Conservation (phyloP, 2,797 vertebrate genomes). For the Oceanodroma leucorhoa region DNA sequence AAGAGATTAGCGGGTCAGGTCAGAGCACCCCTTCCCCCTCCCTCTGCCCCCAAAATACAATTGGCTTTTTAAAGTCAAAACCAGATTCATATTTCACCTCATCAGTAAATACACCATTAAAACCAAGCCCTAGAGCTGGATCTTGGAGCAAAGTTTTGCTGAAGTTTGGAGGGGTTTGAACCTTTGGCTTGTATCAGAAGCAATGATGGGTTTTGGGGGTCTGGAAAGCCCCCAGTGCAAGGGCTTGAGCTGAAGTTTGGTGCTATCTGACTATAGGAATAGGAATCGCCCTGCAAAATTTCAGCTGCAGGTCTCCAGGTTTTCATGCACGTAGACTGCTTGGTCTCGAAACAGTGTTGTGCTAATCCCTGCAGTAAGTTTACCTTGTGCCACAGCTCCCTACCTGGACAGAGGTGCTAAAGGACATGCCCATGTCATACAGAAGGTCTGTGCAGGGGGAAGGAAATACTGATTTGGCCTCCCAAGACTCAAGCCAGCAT, state of each 20-base stretch:
- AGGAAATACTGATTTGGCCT: slow-evolving; percentile 8
- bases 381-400: background rate
- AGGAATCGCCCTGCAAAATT: background rate
- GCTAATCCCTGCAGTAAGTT: background rate
- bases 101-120: slow-evolving; percentile 55
- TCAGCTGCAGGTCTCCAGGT: background rate
- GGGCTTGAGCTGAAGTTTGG: background rate
- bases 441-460: background rate
- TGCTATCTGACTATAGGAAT: background rate
- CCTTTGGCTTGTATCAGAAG: background rate
- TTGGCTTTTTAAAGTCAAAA: slow-evolving; percentile 67
- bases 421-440: background rate
- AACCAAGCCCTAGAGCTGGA: background rate
- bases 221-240: background rate
- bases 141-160: background rate
- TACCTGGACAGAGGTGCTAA: slow-evolving; percentile 27
- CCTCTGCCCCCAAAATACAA: slow-evolving; percentile 56
- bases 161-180: background rate
- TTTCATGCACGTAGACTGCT: background rate
- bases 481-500: slow-evolving; percentile 14
- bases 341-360: background rate
- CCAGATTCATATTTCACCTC: slow-evolving; percentile 64
- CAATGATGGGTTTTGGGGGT: background rate
- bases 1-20: slow-evolving; percentile 73
- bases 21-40: slow-evolving; percentile 61